These are phyloP conservation scores for Drosophila parthenogenetica DNA, from an alignment of 2,888 invertebrate genomes.

Conservation along the genomic window DNA sequence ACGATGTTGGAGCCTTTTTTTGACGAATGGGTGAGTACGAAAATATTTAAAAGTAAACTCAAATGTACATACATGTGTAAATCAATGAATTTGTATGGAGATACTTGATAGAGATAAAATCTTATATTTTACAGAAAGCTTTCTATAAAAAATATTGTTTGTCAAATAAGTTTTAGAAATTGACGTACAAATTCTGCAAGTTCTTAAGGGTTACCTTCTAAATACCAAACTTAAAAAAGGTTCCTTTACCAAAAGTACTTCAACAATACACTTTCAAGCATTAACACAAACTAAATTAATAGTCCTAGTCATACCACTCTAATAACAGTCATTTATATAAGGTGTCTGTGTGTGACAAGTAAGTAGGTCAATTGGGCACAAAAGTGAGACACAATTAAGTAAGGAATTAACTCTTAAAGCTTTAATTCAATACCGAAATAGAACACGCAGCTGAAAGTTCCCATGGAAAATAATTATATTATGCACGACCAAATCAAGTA, in stretches of 20 bases:
- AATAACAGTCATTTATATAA: not conserved
- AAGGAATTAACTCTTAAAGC: not conserved
- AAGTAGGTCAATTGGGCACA: conserved; percentile 2
- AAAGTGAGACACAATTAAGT: conserved; percentile 1
- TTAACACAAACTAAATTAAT: not conserved
- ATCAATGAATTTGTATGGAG: not conserved
- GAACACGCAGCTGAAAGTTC: conserved; percentile 20
- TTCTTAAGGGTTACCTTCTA: no score
- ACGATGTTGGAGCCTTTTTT: not conserved
- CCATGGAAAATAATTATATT: conserved; percentile 3
- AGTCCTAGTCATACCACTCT: not conserved
- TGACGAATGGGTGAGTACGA: conserved; percentile 6
- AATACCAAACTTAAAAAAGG: not conserved
- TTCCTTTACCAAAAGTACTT: no score
- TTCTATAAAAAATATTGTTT: no score
- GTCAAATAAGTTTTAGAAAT: no score
- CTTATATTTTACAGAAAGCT: no score
- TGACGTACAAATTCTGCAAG: no score
- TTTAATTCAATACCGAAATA: conserved; percentile 1
- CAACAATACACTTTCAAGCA: no score
- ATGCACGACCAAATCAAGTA: conserved; percentile 1
- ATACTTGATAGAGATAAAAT: no score
- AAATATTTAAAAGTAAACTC: conserved; percentile 6
- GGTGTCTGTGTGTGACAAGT: not conserved
- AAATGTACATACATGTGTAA: not conserved